Evolutionary conservation across 2,797 vertebrate genomes (phyloP), one percentile per base, ranked within the genome.

Genomic region (Oryzias sinensis): DNA sequence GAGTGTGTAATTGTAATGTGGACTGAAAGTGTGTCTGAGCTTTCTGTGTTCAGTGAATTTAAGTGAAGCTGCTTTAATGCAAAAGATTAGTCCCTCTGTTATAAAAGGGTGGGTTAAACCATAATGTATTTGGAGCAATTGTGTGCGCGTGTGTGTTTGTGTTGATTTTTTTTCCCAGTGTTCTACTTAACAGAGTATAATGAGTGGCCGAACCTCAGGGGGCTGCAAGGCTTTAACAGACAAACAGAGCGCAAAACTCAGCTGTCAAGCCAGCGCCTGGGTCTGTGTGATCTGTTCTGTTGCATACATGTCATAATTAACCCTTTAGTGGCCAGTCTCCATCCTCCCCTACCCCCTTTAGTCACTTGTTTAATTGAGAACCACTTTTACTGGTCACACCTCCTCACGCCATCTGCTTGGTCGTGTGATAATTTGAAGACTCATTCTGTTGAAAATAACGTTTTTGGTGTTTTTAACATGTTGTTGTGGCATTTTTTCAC

Each of bases 231-330:
- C 77, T 90, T 89, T 88, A 76, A 73, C 79, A 82, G 83, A 78
- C 73, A 87, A 85, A 83, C 78, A 84, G 81, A 84, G 81, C 65
- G 45, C 71, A 85, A 74, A 87, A 90, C 84, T 87, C 84, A 80
- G 63, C 73, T 71, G 76, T 77, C 74, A 72, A 62, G 69, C 79
- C 65, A 74, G 57, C 5, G 59, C 68, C 62, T 55, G 44, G 20
- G 13, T 62, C 48, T 49, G 25, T 54, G 56, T 17, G 27, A 43
- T 44, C 76, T 62, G 55, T 61, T 67, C 56, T 74, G 44, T 71
- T 61, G 68, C 22, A 13, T 48, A 53, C 45, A 45, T 27, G 50
- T 54, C 18, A 52, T 57, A 71, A 33, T 62, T 59, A 24, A 60
- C 5, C 13, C 17, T 50, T 62, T 20, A 22, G 49, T 24, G 13